A percentile compares a stretch with the other conserved stretches of the same genome.
Evolutionary conservation across 2,888 invertebrate genomes (phyloP).

Genomic region (Polydrusus tereticollis): DNA sequence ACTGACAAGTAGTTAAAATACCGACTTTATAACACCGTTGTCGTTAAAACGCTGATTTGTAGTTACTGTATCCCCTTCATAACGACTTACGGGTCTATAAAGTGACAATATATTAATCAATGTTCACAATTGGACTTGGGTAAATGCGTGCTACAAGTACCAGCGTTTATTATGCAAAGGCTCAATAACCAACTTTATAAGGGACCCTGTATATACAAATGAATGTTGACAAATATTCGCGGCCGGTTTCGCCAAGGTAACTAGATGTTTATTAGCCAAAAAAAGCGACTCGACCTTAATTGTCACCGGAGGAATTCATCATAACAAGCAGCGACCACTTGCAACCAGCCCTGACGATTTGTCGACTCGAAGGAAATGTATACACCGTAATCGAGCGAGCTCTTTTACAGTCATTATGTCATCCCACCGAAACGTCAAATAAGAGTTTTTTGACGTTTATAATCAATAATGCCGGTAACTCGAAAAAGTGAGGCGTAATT

Average conservation of each 20-base stretch:
- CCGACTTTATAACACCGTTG: no score
- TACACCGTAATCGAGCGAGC: slow-evolving; percentile 42
- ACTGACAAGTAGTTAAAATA: no score
- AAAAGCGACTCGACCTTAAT: slow-evolving; percentile 52
- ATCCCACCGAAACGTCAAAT: slow-evolving; percentile 44
- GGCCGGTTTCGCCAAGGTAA: slow-evolving; percentile 56
- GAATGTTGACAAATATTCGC: slow-evolving; percentile 60
- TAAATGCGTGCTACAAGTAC: no score
- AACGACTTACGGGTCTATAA: no score
- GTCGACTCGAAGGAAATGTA: slow-evolving; percentile 44
- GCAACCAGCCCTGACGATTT: slow-evolving; percentile 37
- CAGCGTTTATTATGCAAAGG: no score
- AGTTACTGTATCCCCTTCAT: no score
- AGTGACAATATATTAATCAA: no score
- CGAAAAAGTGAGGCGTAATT: no score
- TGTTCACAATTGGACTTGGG: no score
- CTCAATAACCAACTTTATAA: not conserved
- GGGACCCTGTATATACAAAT: slow-evolving; percentile 48
- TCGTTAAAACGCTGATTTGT: no score
- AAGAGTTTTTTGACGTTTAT: not conserved
- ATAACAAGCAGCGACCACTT: slow-evolving; percentile 48
- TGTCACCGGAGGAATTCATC: slow-evolving; percentile 54
- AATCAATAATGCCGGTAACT: not conserved
- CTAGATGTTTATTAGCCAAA: slow-evolving; percentile 57
- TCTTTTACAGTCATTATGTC: slow-evolving; percentile 50